These are phyloP conservation scores for Ceyx cyanopectus DNA, from an alignment of 2,113 vertebrate genomes.

Conservation along the genomic window DNA sequence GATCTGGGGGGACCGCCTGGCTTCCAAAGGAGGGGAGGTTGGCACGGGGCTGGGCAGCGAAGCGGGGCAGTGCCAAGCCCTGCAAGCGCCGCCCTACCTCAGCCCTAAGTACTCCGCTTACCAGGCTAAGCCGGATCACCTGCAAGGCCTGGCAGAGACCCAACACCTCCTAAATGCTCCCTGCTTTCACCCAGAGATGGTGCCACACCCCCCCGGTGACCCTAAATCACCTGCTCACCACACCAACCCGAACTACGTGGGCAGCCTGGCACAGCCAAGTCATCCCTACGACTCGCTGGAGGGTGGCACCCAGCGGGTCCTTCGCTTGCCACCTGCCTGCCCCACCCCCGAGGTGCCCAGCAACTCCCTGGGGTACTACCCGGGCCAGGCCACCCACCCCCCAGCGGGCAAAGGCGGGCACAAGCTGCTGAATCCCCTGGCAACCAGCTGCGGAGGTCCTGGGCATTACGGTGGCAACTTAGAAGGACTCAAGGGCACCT, in stretches of 20 bases:
- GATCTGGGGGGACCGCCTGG: slow-evolving; percentile 87
- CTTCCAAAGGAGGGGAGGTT: slow-evolving; percentile 18
- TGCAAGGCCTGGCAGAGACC: background rate
- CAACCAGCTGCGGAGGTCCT: slow-evolving; percentile 65
- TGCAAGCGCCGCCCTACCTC: slow-evolving; percentile 72
- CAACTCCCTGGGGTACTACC: slow-evolving; percentile 70
- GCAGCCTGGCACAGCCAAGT: slow-evolving; percentile 77
- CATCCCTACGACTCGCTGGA: slow-evolving; percentile 71
- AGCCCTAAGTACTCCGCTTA: slow-evolving; percentile 67
- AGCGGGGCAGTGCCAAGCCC: slow-evolving; percentile 68
- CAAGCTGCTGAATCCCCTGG: slow-evolving; percentile 44
- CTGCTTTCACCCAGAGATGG: slow-evolving; percentile 80
- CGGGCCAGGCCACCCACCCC: slow-evolving; percentile 76
- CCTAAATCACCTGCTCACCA: slow-evolving; percentile 81
- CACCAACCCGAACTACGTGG: slow-evolving; percentile 74
- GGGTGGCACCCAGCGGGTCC: slow-evolving; percentile 59
- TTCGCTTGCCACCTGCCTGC: slow-evolving; percentile 78
- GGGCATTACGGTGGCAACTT: slow-evolving; percentile 65
- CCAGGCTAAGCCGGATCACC: background rate
- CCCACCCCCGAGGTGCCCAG: background rate
- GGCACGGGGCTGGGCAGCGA: slow-evolving; percentile 65
- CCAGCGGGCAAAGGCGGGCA: slow-evolving; percentile 67
- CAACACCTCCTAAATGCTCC: slow-evolving; percentile 78
- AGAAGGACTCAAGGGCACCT: slow-evolving; percentile 77
- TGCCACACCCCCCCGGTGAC: slow-evolving; percentile 82